Base-by-base conservation (phyloP, 2,113 vertebrate species). In the Amblyopsis rosae region DNA sequence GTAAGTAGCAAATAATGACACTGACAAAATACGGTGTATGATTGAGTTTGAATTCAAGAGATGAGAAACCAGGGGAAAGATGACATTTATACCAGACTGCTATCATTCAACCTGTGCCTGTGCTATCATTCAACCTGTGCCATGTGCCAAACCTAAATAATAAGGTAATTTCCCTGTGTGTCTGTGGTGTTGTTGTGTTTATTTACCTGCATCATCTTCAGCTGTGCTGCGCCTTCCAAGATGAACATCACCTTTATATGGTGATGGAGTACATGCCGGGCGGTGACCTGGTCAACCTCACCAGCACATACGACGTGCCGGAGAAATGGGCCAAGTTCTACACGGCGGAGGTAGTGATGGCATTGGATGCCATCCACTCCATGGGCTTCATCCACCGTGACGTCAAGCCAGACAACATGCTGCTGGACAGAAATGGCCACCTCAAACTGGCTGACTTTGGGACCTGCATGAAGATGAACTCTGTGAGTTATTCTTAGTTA, bases 181-280 rank as follows among this genome's bases (percentile, higher is more conserved):
- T 64, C 35, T 62, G 58, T 33, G 35, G 63, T 19, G n/a, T 8
- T 35, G 63, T 33, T 54, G 49, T 41, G 49, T 41, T 49, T 53
- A 19, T 32, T 9, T 46, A 12, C 15, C 12, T 1, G 16, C 6
- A 17, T 55, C 11, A 4, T 49, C 63, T 49, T 41, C 82, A 99
- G 98, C 93, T 99, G 82, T 98, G 94, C 92, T 97, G 96, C 93
- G 97, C 98, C 91, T 99, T 99, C 93, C 98, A 99, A 94, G 97
- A 99, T 82, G 97, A 98, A 79, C 94, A 95, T 72, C 96, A 95
- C 84, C 94, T 99, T 65, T 99, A 96, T 89, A 99, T 99, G 98
- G 97, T 98, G 76, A 99, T 99, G 98, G 98, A 99, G 77, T 99
- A 99, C 87, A 99, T 99, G 98, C 98, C 98, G 13, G 98, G 98